Evolutionary conservation across 2,113 vertebrate species (phyloP), one percentile per base, ranked within the genome.

Genomic region (Oryzias curvinotus): DNA sequence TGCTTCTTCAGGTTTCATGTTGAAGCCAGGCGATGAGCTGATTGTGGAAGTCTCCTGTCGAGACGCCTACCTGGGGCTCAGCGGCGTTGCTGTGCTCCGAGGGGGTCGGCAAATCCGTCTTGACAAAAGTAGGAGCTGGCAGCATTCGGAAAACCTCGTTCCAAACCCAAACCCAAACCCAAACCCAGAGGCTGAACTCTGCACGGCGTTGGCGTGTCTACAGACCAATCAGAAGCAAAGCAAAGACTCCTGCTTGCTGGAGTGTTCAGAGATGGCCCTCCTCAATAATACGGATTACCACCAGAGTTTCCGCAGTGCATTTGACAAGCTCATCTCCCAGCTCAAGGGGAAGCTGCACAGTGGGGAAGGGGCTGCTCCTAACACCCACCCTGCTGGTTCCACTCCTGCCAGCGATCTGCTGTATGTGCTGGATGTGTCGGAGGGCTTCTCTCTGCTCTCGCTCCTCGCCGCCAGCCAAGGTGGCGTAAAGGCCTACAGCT

Each of bases 401-500:
- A 46, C 73, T 14, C 58, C 28, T 15, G 49, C 60, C 36, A n/a
- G 68, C 13, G 92, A 94, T 45, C 90, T 91, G 62, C 65, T 96
- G 43, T 96, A 95, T 0, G 72, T 99, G 67, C 88, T 99, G 52
- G 97, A 99, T 56, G 96, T 99, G 23, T 98, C 96, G 0, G 96
- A 98, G 80, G 97, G 97, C 30, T 98, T 99, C 84, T 99, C 97
- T 3, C 61, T 97, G 65, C 90, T 99, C 57, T 94, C 97, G 2
- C 56, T 98, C 60, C 92, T 99, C 62, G 95, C 97, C 3, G 94
- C 94, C 56, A 87, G 89, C 55, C 90, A 94, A 2, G 95, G 94
- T 15, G 74, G 72, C 0, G 93, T 98, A n/a, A 95, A 92, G 82
- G 93, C 95, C 30, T 98, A 93, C 80, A 98, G 97, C 75, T 98